Percentiles rank a stretch among this genome's conserved stretches.
Evolutionary conservation across 2,888 invertebrate genomes (phyloP).

Genomic region (Euzophera pinguis): DNA sequence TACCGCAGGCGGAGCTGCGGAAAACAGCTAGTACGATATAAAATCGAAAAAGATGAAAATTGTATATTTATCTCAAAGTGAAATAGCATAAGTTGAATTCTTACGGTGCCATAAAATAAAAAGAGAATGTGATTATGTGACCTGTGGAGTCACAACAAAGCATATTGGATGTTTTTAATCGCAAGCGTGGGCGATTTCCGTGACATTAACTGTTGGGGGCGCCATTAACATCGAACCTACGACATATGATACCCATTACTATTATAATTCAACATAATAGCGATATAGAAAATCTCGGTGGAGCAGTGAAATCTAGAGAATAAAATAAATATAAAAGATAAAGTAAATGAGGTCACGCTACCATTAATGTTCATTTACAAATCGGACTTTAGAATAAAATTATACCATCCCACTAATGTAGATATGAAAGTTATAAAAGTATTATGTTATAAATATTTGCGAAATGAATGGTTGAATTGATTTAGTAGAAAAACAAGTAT

Average conservation of each 20-base stretch:
- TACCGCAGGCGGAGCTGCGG: too few species aligned
- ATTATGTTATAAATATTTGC: too few species aligned
- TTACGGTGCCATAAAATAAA: slow-evolving; percentile 20
- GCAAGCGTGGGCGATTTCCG: slow-evolving; percentile 56
- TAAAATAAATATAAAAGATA: slow-evolving; percentile 19
- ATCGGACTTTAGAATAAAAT: neutral
- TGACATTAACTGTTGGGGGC: slow-evolving; percentile 38
- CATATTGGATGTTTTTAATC: slow-evolving; percentile 40
- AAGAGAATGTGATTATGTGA: slow-evolving; percentile 8
- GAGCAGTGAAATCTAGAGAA: slow-evolving; percentile 9
- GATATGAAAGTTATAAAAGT: too few species aligned
- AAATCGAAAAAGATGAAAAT: too few species aligned
- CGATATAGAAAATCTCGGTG: slow-evolving; percentile 1
- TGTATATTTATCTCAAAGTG: neutral
- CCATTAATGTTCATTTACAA: neutral
- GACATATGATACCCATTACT: slow-evolving; percentile 31
- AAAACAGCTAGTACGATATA: too few species aligned
- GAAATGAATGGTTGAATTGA: too few species aligned
- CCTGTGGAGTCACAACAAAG: slow-evolving; percentile 5
- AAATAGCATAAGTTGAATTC: slow-evolving; percentile 21
- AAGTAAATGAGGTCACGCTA: neutral
- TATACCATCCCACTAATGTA: too few species aligned
- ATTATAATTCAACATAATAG: slow-evolving; percentile 36
- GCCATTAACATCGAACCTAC: slow-evolving; percentile 34
- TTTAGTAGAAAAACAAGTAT: too few species aligned